Evolutionary conservation across 2,797 vertebrate genomes (phyloP).

Genomic region (Chelon auratus): DNA sequence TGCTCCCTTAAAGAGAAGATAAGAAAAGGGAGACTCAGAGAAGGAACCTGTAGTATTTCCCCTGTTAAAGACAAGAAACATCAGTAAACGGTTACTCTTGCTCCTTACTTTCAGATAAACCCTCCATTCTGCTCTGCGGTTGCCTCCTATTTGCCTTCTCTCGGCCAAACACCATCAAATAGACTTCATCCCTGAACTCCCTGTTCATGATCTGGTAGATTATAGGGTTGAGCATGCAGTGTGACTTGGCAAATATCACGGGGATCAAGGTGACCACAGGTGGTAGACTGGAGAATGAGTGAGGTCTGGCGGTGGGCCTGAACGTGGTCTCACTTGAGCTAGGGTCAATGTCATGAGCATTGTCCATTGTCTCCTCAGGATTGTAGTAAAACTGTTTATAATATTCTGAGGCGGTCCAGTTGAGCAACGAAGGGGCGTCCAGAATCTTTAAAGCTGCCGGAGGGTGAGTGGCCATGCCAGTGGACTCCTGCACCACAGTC

Average conservation of each 20-base stretch:
- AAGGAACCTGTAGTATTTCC: background rate
- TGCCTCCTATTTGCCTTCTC: slow-evolving; percentile 46
- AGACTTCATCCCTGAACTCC: slow-evolving; percentile 68
- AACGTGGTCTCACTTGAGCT: background rate
- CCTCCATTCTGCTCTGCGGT: background rate
- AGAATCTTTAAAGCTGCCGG: slow-evolving; percentile 1
- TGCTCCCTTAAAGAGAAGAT: slow-evolving; percentile 9
- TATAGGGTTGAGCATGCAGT: slow-evolving; percentile 79
- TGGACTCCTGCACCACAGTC: slow-evolving; percentile 3
- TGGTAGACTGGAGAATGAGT: slow-evolving; percentile 40
- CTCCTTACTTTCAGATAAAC: slow-evolving; percentile 70
- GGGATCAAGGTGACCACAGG: slow-evolving; percentile 70
- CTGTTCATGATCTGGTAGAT: slow-evolving; percentile 80
- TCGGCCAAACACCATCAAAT: slow-evolving; percentile 53
- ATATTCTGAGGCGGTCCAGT: slow-evolving; percentile 61
- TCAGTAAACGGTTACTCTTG: background rate
- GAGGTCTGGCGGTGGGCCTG: background rate
- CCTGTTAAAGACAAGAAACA: background rate
- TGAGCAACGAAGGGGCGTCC: slow-evolving; percentile 41
- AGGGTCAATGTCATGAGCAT: slow-evolving; percentile 4
- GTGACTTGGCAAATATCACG: slow-evolving; percentile 75
- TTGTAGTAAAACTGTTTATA: slow-evolving; percentile 22
- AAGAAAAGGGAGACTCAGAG: background rate
- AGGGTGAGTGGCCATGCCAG: background rate
- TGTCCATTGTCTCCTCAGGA: slow-evolving; percentile 17